Evolutionary conservation across 1,140 invertebrate species (phyloP).

Genomic region (Nasonia vitripennis): DNA sequence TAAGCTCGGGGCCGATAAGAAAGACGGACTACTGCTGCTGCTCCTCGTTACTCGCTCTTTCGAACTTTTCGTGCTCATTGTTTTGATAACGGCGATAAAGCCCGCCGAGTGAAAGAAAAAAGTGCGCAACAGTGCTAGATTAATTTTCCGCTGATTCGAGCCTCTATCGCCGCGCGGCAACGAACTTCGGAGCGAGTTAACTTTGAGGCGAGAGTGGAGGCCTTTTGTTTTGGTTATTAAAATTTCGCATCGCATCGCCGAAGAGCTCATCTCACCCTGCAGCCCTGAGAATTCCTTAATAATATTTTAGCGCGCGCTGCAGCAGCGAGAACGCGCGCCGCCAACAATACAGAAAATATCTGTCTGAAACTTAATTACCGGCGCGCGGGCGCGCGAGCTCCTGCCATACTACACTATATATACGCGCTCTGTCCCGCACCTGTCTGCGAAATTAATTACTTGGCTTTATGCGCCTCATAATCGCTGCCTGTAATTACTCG

Average conservation of each 20-base stretch:
- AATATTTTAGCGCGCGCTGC: neutral
- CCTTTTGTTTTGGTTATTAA: slow-evolving; percentile 45
- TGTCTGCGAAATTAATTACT: slow-evolving; percentile 49
- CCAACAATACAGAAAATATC: slow-evolving; percentile 45
- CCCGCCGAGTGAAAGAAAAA: neutral
- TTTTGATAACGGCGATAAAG: neutral
- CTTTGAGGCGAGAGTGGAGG: neutral
- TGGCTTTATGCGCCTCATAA: slow-evolving; percentile 44
- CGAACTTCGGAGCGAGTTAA: slow-evolving; percentile 15
- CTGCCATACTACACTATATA: neutral
- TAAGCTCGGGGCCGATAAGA: neutral
- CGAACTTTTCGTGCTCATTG: slow-evolving; percentile 20
- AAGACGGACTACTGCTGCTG: neutral
- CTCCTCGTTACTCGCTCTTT: neutral
- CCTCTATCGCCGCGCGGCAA: neutral
- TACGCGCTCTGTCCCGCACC: neutral
- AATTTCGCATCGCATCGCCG: slow-evolving; percentile 2
- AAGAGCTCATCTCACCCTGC: neutral
- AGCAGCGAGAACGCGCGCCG: neutral
- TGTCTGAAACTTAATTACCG: slow-evolving; percentile 46
- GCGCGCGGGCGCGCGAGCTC: neutral
- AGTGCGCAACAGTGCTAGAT: slow-evolving; percentile 22
- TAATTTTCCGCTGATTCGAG: slow-evolving; percentile 40
- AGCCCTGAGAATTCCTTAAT: slow-evolving; percentile 35
- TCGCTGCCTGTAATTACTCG: slow-evolving; percentile 34